These are phyloP conservation scores for Aphis gossypii DNA, from an alignment of 1,140 invertebrate genomes.

Conservation along the genomic window DNA sequence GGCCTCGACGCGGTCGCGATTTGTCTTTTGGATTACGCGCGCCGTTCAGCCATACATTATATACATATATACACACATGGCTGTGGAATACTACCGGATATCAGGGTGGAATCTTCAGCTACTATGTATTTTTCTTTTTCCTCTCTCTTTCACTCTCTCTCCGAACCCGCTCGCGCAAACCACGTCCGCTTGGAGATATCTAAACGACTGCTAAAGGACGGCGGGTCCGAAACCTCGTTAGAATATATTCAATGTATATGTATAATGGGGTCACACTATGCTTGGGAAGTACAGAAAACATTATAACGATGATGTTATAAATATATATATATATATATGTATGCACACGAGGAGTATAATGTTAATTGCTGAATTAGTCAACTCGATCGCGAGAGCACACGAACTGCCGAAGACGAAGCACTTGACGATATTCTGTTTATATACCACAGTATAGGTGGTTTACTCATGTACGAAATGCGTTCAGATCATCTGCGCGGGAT, in stretches of 20 bases:
- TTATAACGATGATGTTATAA: background rate
- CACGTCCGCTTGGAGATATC: background rate
- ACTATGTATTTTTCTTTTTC: background rate
- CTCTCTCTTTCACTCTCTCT: background rate
- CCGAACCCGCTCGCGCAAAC: background rate
- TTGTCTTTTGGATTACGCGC: conserved; percentile 11
- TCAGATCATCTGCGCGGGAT: background rate
- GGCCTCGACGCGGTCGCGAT: background rate
- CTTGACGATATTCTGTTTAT: background rate
- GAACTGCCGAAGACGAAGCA: background rate
- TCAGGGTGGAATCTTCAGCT: background rate
- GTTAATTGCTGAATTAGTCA: background rate
- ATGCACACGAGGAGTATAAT: background rate
- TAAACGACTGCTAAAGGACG: background rate
- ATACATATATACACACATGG: background rate
- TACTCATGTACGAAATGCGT: background rate
- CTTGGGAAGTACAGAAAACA: too few relatives aligned
- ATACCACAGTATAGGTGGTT: background rate
- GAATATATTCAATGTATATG: background rate
- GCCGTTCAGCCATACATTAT: background rate
- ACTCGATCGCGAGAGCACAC: background rate
- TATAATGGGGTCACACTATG: too few relatives aligned
- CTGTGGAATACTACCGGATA: background rate
- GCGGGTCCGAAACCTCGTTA: background rate
- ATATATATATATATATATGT: background rate